These are phyloP conservation scores for Myrmecophaga tridactyla DNA, from an alignment of 2,113 vertebrate genomes.

Conservation along the genomic window DNA sequence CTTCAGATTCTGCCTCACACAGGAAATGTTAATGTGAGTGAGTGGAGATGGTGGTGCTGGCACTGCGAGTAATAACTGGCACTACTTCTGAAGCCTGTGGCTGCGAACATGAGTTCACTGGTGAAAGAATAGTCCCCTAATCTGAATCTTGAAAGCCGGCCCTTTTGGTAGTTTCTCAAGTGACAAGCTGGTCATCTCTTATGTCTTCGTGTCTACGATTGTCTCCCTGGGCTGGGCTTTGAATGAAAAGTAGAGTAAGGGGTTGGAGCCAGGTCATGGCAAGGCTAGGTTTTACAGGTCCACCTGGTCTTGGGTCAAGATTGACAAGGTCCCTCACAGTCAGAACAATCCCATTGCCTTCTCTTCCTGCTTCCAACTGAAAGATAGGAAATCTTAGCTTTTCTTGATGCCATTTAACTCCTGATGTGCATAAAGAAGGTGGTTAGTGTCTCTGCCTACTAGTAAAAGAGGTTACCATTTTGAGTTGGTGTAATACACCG, in stretches of 20 bases:
- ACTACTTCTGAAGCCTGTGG: not conserved
- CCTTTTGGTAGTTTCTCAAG: slow-evolving; percentile 8
- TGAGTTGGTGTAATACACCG: not conserved
- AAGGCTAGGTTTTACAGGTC: not conserved
- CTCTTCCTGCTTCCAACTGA: not conserved
- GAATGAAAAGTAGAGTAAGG: not conserved
- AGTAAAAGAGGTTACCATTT: not conserved
- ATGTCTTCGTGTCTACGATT: not conserved
- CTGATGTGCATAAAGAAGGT: not conserved
- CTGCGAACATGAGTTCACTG: not conserved
- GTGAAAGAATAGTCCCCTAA: not conserved
- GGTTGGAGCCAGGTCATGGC: not conserved
- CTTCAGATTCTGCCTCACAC: not conserved
- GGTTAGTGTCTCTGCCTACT: not conserved
- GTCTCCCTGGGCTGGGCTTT: not conserved
- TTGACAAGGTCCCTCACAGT: not conserved
- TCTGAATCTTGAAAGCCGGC: not conserved
- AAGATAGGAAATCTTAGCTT: not conserved
- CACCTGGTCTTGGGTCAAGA: not conserved
- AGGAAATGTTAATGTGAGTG: not conserved
- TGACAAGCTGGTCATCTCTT: not conserved
- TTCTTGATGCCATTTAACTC: not conserved
- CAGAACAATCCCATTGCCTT: not conserved
- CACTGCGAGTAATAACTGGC: not conserved
- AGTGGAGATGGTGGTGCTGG: not conserved